Conservation (phyloP, 30 jellyfish, hydroid and myxozoan species). For the Sanderia malayensis region DNA sequence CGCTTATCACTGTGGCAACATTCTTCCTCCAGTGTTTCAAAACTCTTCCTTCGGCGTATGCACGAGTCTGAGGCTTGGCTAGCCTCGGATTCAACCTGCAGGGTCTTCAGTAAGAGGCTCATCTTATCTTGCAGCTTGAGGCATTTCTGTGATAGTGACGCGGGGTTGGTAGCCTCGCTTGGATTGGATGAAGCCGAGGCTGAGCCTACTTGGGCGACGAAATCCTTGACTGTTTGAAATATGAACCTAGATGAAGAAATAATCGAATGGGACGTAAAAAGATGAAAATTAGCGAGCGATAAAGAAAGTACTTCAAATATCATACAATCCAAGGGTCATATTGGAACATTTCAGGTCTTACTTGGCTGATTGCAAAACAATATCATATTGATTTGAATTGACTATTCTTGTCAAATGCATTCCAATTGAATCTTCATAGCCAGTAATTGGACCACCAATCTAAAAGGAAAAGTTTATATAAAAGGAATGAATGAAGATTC, state of each 20-base stretch:
- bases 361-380: slow-evolving; percentile 93
- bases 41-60: slow-evolving; percentile 56
- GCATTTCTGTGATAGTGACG: slow-evolving; percentile 68
- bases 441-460: slow-evolving; percentile 72
- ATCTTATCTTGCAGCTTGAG: slow-evolving; percentile 68
- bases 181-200: slow-evolving; percentile 61
- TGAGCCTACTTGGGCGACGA: slow-evolving; percentile 85
- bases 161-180: slow-evolving; percentile 69
- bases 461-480: not conserved
- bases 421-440: slow-evolving; percentile 92
- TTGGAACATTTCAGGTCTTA: not conserved
- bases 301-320: too few relatives aligned
- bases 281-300: too few relatives aligned
- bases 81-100: slow-evolving; percentile 89
- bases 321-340: too few relatives aligned
- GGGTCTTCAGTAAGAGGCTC: slow-evolving; percentile 75
- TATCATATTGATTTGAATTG: slow-evolving; percentile 86
- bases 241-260: slow-evolving; percentile 76
- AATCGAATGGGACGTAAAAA: too few relatives aligned
- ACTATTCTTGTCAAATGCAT: slow-evolving; percentile 93
- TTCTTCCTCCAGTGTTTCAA: slow-evolving; percentile 66
- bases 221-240: slow-evolving; percentile 78
- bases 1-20: slow-evolving; percentile 47
- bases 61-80: slow-evolving; percentile 21
- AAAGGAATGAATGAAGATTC: not conserved